These are phyloP conservation scores for Cherax quadricarinatus DNA, from an alignment of 1,140 invertebrate species.

Conservation along the genomic window DNA sequence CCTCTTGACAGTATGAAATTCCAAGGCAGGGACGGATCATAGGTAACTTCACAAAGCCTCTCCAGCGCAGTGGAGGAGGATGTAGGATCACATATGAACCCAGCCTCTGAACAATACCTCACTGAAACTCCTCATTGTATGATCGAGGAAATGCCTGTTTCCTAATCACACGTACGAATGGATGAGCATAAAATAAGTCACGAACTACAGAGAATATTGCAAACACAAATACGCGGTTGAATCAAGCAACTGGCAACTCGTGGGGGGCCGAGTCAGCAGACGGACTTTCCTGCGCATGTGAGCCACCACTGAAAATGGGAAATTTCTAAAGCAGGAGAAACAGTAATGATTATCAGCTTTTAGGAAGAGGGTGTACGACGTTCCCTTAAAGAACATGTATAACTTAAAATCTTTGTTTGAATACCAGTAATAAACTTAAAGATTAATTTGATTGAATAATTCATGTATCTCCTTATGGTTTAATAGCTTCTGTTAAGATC, in stretches of 20 bases:
- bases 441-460: too few species aligned
- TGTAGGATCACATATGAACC: neutral
- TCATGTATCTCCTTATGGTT: too few species aligned
- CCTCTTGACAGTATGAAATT: neutral
- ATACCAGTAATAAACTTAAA: neutral
- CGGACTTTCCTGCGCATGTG: neutral
- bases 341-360: neutral
- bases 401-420: neutral
- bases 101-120: neutral
- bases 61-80: neutral
- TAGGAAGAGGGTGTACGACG: neutral
- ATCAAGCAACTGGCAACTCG: neutral
- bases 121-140: neutral
- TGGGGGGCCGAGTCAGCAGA: neutral
- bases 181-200: neutral
- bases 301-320: neutral
- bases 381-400: neutral
- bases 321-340: neutral
- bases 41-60: neutral
- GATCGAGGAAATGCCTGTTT: neutral
- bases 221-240: neutral
- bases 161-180: neutral
- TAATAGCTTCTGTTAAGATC: too few species aligned
- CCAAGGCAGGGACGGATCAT: neutral
- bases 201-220: neutral